These are phyloP conservation scores for Copidosoma floridanum DNA, from an alignment of 1,140 invertebrate species.

Conservation along the genomic window DNA sequence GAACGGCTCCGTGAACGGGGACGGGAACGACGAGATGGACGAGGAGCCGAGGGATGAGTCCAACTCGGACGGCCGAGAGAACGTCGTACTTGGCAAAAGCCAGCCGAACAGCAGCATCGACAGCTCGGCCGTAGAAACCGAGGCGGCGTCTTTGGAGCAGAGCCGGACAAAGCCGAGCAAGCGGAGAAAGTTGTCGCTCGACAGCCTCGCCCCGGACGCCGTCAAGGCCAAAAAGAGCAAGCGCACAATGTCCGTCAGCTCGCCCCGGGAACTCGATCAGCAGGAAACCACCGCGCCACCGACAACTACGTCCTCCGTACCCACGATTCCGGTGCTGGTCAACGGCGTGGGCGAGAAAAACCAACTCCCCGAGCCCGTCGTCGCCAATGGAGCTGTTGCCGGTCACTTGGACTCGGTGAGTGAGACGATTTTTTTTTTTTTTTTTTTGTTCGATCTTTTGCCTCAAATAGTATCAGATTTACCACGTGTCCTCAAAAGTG, in stretches of 20 bases:
- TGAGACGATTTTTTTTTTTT: background rate
- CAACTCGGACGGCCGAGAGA: background rate
- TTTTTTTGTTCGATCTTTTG: background rate
- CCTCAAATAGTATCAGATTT: too few species aligned
- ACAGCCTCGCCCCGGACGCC: constrained; percentile 43
- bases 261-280: constrained; percentile 27
- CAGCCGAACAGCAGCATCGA: background rate
- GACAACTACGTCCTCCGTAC: constrained; percentile 1
- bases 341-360: background rate
- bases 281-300: background rate
- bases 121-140: background rate
- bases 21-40: constrained; percentile 15
- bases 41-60: constrained; percentile 25
- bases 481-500: too few species aligned
- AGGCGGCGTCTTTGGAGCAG: background rate
- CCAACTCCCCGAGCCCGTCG: background rate
- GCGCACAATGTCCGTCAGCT: constrained; percentile 46
- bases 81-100: background rate
- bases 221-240: constrained; percentile 50
- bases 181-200: constrained; percentile 50
- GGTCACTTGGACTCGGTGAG: background rate
- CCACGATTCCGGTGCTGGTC: background rate
- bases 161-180: constrained; percentile 59
- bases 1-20: constrained; percentile 38
- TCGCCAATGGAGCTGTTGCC: background rate